Evolutionary conservation across 2,797 vertebrate genomes (phyloP).

Genomic region (Chelonia mydas): DNA sequence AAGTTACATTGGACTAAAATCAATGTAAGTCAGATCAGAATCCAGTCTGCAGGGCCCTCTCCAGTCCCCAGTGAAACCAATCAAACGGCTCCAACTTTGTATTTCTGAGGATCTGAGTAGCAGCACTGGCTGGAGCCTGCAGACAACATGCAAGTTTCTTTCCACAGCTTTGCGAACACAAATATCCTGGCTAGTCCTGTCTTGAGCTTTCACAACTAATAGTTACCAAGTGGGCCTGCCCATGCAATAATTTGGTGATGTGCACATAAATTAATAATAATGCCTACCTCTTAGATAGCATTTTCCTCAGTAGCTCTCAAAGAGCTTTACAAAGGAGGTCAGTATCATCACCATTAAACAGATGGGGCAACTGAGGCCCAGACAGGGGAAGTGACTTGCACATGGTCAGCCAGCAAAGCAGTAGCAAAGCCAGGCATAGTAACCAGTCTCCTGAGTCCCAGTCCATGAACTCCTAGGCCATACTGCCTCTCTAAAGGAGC

Average conservation of each 20-base stretch:
- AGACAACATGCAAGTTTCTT: neutral
- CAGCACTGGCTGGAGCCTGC: neutral
- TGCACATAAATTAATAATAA: neutral
- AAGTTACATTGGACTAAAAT: neutral
- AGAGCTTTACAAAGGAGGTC: neutral
- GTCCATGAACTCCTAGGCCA: neutral
- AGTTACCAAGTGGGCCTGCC: neutral
- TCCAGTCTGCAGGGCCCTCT: neutral
- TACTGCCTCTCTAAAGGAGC: neutral
- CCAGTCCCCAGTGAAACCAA: neutral
- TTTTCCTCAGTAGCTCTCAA: neutral
- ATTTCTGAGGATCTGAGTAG: neutral
- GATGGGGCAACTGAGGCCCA: neutral
- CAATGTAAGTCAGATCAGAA: neutral
- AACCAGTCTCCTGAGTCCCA: neutral
- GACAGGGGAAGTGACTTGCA: neutral
- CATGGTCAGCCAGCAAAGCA: neutral
- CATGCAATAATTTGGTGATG: neutral
- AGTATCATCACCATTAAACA: neutral
- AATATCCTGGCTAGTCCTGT: neutral
- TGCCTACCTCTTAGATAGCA: neutral
- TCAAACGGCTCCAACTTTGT: neutral
- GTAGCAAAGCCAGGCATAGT: neutral
- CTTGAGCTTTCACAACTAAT: neutral
- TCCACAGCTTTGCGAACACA: neutral